phyloP scores from a whole-genome alignment of 2,888 invertebrate species.

The Lordiphosa andalusiaca region DNA sequence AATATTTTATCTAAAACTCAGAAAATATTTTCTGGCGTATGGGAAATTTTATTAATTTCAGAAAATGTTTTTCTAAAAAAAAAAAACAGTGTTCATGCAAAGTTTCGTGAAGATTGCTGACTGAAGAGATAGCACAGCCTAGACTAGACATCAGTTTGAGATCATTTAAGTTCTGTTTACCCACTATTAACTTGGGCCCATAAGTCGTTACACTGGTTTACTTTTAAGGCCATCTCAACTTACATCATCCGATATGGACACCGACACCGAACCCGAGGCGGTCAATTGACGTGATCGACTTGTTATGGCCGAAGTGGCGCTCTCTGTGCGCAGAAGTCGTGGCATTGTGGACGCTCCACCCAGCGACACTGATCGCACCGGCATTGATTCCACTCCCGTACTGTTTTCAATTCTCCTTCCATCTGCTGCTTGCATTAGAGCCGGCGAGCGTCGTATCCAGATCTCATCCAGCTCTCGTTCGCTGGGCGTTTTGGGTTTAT shows the following conservation, averaged over 20 bases:
- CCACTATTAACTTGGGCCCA: too few species aligned
- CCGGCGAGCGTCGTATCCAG: conserved; percentile 70
- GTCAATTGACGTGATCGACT: conserved; percentile 63
- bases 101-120: too few species aligned
- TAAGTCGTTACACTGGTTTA: too few species aligned
- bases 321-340: conserved; percentile 61
- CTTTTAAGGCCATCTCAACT: conserved; percentile 39
- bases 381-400: background rate
- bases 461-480: conserved; percentile 74
- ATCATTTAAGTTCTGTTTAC: too few species aligned
- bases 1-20: too few species aligned
- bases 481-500: conserved; percentile 57
- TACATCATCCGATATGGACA: conserved; percentile 75
- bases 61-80: too few species aligned
- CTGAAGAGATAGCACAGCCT: too few species aligned
- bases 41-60: too few species aligned
- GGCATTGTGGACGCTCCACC: conserved; percentile 53
- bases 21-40: too few species aligned
- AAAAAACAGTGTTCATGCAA: too few species aligned
- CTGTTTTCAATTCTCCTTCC: too few species aligned
- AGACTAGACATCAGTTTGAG: too few species aligned
- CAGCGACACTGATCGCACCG: conserved; percentile 40
- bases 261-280: conserved; percentile 54
- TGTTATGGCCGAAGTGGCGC: conserved; percentile 56
- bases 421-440: background rate